These are phyloP conservation scores for Paratilapia polleni DNA, from an alignment of 2,113 vertebrate genomes.

Conservation along the genomic window DNA sequence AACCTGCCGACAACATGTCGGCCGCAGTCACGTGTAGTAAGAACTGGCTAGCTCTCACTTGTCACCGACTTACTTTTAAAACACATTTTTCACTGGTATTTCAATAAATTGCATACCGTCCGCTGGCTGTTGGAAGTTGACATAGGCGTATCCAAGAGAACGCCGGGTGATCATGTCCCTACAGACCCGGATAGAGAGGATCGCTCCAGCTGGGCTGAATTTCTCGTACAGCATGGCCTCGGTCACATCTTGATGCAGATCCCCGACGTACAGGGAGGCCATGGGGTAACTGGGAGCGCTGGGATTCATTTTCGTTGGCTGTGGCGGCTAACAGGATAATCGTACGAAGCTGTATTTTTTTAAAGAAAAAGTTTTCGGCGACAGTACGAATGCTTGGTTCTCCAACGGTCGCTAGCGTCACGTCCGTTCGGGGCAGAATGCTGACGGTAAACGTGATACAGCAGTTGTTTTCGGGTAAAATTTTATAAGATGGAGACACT, in stretches of 20 bases:
- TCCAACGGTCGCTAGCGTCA: conserved; percentile 25
- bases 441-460: conserved; percentile 21
- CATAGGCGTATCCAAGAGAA: conserved; percentile 91
- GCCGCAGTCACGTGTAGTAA: conserved; percentile 69
- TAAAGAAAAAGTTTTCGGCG: conserved; percentile 44
- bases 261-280: conserved; percentile 91
- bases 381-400: background rate
- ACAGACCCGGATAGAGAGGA: conserved; percentile 90
- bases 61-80: background rate
- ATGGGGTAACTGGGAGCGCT: conserved; percentile 91
- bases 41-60: conserved; percentile 5
- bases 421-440: conserved; percentile 22
- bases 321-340: background rate
- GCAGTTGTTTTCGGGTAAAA: conserved; percentile 30
- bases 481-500: background rate
- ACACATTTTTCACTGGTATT: background rate
- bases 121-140: conserved; percentile 91
- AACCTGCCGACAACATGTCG: conserved; percentile 68
- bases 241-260: conserved; percentile 89
- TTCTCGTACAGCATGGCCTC: conserved; percentile 94
- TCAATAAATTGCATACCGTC: conserved; percentile 81
- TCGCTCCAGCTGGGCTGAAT: conserved; percentile 90
- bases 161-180: conserved; percentile 92
- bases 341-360: background rate
- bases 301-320: conserved; percentile 84